Conservation (phyloP, 1,140 invertebrate species). For the Matsumurasca onukii region DNA sequence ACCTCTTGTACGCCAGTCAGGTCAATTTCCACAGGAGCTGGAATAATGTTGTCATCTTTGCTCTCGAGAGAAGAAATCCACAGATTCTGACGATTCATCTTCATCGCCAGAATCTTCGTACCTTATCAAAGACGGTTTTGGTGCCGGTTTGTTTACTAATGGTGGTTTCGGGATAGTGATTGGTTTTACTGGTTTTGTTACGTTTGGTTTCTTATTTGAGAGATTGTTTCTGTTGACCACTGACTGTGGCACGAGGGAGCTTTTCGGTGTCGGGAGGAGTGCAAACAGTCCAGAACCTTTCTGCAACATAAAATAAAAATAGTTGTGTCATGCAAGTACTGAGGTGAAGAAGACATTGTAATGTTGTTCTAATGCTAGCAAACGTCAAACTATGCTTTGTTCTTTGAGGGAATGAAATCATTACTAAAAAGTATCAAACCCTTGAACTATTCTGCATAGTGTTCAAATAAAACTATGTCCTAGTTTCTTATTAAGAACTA, state of each 20-base stretch:
- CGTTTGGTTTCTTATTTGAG: slow-evolving; percentile 24
- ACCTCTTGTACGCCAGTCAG: slow-evolving; percentile 11
- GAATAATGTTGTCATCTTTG: slow-evolving; percentile 31
- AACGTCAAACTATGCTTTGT: too few relatives aligned
- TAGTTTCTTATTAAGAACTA: too few relatives aligned
- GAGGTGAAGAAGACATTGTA: too few relatives aligned
- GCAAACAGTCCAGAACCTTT: slow-evolving; percentile 40
- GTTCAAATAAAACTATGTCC: too few relatives aligned
- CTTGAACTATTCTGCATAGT: too few relatives aligned
- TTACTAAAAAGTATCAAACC: too few relatives aligned
- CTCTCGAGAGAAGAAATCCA: slow-evolving; percentile 43
- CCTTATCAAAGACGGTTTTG: slow-evolving; percentile 33
- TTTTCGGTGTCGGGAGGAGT: slow-evolving; percentile 39
- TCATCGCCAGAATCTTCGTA: slow-evolving; percentile 53
- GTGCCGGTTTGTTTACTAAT: slow-evolving; percentile 33
- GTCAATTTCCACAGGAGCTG: slow-evolving; percentile 30
- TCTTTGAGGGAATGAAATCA: too few relatives aligned
- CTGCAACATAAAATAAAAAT: slow-evolving; percentile 36
- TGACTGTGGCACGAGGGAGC: slow-evolving; percentile 26
- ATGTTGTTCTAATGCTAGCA: too few relatives aligned
- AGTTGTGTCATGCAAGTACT: too few relatives aligned
- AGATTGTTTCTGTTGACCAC: slow-evolving; percentile 18
- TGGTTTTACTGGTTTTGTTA: neutral
- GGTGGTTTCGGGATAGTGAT: slow-evolving; percentile 28
- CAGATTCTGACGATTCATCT: slow-evolving; percentile 44